A percentile compares a stretch with the other conserved stretches of the same genome.
These are phyloP conservation scores for Tenrec ecaudatus DNA, from an alignment of 2,113 vertebrate species.

Conservation along the genomic window DNA sequence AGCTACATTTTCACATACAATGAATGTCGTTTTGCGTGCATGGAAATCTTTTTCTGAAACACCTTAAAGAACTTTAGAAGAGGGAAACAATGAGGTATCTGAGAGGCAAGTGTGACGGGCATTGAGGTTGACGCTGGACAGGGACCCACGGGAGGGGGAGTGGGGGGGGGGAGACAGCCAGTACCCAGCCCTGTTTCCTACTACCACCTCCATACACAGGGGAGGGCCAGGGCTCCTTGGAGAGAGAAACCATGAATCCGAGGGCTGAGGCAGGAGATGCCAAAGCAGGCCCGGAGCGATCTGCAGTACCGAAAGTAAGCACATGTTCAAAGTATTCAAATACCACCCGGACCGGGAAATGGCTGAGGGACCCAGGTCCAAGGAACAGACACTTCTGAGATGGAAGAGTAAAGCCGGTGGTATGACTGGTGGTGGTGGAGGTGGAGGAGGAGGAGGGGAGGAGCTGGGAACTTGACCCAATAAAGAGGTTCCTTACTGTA, in stretches of 20 bases:
- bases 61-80: neutral
- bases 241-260: neutral
- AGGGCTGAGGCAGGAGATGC: neutral
- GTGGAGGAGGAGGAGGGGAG: neutral
- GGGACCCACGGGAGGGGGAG: neutral
- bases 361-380: neutral
- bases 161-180: neutral
- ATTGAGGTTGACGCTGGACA: neutral
- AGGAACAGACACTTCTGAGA: neutral
- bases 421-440: neutral
- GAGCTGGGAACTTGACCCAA: neutral
- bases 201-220: neutral
- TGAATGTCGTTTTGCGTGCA: too few species aligned
- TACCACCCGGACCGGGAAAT: too few species aligned
- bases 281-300: too few species aligned
- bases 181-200: neutral
- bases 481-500: rapidly evolving
- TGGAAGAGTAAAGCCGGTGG: neutral
- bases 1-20: too few species aligned
- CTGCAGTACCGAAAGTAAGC: neutral
- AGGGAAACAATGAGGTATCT: neutral
- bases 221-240: neutral
- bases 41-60: too few species aligned
- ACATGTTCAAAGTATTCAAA: too few species aligned
- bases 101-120: neutral